phyloP scores from a whole-genome alignment of 2,113 vertebrate species.

The Microcebus ravelobensis region DNA sequence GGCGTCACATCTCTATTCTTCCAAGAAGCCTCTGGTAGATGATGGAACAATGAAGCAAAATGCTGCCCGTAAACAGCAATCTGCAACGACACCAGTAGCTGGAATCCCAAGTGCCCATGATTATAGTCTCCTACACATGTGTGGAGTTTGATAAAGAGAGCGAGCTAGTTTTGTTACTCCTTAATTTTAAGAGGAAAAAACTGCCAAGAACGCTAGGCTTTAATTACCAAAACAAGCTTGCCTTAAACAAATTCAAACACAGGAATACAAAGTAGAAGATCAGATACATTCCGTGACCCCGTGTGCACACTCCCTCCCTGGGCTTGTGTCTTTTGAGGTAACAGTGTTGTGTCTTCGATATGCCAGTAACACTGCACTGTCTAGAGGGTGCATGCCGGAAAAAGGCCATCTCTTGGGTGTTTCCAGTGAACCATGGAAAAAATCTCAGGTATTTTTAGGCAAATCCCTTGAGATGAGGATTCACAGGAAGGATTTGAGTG shows the following conservation, averaged over 20 bases:
- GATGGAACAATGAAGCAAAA: background rate
- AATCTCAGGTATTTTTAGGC: slow-evolving; percentile 50
- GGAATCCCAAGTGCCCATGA: background rate
- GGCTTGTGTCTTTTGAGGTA: slow-evolving; percentile 43
- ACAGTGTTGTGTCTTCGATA: slow-evolving; percentile 54
- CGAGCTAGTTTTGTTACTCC: background rate
- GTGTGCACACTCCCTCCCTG: background rate
- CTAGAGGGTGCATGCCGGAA: slow-evolving; percentile 42
- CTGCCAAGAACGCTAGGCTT: background rate
- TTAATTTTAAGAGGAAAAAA: slow-evolving; percentile 9
- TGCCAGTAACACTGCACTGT: background rate
- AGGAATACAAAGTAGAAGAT: background rate
- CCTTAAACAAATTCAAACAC: background rate
- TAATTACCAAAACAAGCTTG: background rate
- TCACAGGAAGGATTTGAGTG: slow-evolving; percentile 71
- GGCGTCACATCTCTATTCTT: background rate
- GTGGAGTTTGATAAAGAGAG: background rate
- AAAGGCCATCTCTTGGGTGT: background rate
- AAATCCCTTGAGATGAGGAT: slow-evolving; percentile 68
- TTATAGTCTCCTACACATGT: background rate
- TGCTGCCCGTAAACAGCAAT: background rate
- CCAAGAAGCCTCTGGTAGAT: background rate
- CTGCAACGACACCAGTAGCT: background rate
- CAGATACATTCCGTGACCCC: background rate
- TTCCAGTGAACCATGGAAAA: slow-evolving; percentile 60